A percentile compares a stretch with the other conserved stretches of the same genome.
Evolutionary conservation across 2,888 invertebrate species (phyloP).

Genomic region (Pachymerium ferrugineum): DNA sequence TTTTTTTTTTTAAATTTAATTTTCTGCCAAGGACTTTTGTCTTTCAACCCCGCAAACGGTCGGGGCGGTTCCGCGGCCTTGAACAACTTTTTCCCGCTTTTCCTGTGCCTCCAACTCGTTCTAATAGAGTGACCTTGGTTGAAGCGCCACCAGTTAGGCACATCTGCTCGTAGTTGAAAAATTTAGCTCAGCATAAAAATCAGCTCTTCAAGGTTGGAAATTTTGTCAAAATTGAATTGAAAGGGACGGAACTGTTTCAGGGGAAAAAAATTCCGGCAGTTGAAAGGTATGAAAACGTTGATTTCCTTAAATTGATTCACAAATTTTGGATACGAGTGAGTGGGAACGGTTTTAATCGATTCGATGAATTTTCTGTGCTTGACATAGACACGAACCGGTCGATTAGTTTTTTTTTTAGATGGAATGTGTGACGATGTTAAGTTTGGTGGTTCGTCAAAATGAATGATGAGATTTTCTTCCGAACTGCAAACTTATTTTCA

Average conservation of each 20-base stretch:
- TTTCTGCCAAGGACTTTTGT: constrained; percentile 1
- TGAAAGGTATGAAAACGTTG: too few species aligned
- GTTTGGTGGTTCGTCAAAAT: neutral
- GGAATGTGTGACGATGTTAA: neutral
- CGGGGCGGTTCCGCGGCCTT: neutral
- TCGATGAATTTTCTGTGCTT: neutral
- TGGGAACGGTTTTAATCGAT: neutral
- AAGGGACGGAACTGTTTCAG: too few species aligned
- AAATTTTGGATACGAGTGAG: neutral
- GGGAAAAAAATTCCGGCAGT: too few species aligned
- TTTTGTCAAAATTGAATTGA: too few species aligned
- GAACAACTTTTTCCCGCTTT: constrained; percentile 17
- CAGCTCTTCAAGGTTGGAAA: too few species aligned
- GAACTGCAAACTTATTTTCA: too few species aligned
- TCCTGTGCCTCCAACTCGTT: constrained; percentile 10
- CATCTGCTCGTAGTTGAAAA: too few species aligned
- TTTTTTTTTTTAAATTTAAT: too few species aligned
- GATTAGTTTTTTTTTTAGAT: neutral
- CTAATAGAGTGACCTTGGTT: neutral
- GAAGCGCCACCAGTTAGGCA: neutral
- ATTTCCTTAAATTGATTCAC: neutral
- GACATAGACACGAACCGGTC: neutral
- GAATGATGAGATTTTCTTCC: too few species aligned
- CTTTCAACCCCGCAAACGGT: neutral
- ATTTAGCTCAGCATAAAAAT: too few species aligned